Evolutionary conservation across 2,888 invertebrate genomes (phyloP), one percentile per base, ranked within the genome.

Genomic region (Bombylius major): DNA sequence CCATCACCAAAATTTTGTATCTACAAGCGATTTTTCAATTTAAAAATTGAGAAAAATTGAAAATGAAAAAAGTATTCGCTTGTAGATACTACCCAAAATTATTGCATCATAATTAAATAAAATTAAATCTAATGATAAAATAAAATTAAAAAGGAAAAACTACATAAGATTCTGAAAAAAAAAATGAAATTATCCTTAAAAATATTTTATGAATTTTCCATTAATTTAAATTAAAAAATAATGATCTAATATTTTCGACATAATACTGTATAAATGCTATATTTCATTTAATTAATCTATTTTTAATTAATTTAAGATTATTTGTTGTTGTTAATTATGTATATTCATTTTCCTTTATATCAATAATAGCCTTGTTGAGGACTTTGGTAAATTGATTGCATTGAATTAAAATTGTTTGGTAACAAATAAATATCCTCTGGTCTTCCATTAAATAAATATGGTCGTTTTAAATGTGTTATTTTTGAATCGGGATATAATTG

Each of bases 371-470:
- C 57, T 11, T 47, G 54, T 13, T 49, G 42, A 9, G 54, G 55
- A 50, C 46, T 57, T 55, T 57, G 57, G 36, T 52, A 57, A 11
- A 42, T 36, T 8, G 36, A 36, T 34, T 55, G 55, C 44, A 55
- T 47, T 5, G 56, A 50, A 54, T 57, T 59, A 47, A 52, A 57
- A 31, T 42, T 53, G 33, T 56, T 54, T 50, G 70, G 70, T 57
- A 72, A 57, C 50, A 74, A 66, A 52, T 67, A 73, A 55, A 72
- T 71, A 52, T 74, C 72, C 39, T 62, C 61, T 3, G 74, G 74
- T 39, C 71, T 69, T 1, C 91, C 91, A 66, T 90, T 90, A 67
- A 90, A 91, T 2, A 79, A 71, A 67, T 82, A 90, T 31, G 85
- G 86, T 4, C 88, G 87, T 62, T 87, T 86, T 4, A 90, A 72